Percentiles rank a stretch among this genome's conserved stretches.
phyloP scores from a whole-genome alignment of 2,797 vertebrate genomes.

The Otus scops region DNA sequence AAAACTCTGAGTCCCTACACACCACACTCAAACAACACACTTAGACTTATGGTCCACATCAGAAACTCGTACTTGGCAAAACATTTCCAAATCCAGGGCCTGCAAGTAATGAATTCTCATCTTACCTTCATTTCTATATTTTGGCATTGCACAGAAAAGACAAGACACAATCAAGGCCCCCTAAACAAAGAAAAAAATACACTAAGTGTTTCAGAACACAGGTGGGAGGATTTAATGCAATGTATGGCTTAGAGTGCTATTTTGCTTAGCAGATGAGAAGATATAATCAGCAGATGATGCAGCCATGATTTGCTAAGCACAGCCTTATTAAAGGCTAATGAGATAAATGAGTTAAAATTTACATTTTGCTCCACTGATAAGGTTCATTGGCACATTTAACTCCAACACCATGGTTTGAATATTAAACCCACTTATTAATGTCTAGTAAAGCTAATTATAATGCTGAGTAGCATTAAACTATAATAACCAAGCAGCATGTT shows the following conservation, averaged over 20 bases:
- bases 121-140: not conserved
- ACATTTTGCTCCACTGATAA: conserved; percentile 69
- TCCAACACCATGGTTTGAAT: conserved; percentile 62
- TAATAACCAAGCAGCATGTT: conserved; percentile 44
- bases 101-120: not conserved
- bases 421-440: conserved; percentile 70
- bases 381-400: conserved; percentile 66
- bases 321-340: conserved; percentile 69
- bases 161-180: not conserved
- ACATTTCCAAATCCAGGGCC: not conserved
- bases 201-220: not conserved
- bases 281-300: conserved; percentile 54
- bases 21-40: not conserved
- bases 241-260: not conserved
- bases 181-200: not conserved
- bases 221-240: not conserved
- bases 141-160: not conserved
- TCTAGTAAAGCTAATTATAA: conserved; percentile 67
- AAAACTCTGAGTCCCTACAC: not conserved
- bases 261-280: conserved; percentile 60
- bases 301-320: conserved; percentile 31
- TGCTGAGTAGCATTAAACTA: conserved; percentile 52
- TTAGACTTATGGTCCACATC: not conserved
- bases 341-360: conserved; percentile 69
- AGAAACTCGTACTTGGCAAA: not conserved